Evolutionary conservation across 2,888 invertebrate genomes (phyloP).

Genomic region (Drosophila lacicola): DNA sequence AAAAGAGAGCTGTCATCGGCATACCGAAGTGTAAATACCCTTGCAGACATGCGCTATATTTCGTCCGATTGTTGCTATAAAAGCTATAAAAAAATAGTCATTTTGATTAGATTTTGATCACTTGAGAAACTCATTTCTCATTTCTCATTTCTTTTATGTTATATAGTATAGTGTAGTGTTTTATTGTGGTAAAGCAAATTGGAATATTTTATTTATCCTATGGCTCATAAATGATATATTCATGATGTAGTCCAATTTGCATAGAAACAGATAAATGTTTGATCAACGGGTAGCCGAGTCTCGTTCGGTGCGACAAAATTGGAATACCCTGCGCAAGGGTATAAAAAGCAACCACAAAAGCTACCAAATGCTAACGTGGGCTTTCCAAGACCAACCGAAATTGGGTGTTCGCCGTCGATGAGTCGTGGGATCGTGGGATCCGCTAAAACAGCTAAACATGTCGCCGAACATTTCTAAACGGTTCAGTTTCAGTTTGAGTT

Average conservation of each 20-base stretch:
- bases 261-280: too few relatives aligned
- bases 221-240: too few relatives aligned
- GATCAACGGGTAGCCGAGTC: too few relatives aligned
- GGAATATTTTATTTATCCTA: too few relatives aligned
- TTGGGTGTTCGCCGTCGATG: constrained; percentile 47
- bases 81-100: too few relatives aligned
- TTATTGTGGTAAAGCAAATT: too few relatives aligned
- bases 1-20: not conserved
- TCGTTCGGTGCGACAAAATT: not conserved
- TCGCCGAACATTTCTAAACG: constrained; percentile 50
- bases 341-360: constrained; percentile 14
- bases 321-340: not conserved
- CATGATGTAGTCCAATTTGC: too few relatives aligned
- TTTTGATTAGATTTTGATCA: too few relatives aligned
- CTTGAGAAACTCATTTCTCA: too few relatives aligned
- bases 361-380: constrained; percentile 48
- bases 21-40: not conserved
- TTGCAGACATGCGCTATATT: not conserved
- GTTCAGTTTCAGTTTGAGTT: constrained; percentile 42
- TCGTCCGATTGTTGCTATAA: too few relatives aligned
- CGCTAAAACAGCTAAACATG: constrained; percentile 27
- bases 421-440: constrained; percentile 71
- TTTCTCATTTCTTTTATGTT: too few relatives aligned
- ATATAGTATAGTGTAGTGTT: too few relatives aligned
- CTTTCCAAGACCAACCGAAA: constrained; percentile 58